phyloP scores from a whole-genome alignment of 2,113 vertebrate species.

The Promerops cafer region DNA sequence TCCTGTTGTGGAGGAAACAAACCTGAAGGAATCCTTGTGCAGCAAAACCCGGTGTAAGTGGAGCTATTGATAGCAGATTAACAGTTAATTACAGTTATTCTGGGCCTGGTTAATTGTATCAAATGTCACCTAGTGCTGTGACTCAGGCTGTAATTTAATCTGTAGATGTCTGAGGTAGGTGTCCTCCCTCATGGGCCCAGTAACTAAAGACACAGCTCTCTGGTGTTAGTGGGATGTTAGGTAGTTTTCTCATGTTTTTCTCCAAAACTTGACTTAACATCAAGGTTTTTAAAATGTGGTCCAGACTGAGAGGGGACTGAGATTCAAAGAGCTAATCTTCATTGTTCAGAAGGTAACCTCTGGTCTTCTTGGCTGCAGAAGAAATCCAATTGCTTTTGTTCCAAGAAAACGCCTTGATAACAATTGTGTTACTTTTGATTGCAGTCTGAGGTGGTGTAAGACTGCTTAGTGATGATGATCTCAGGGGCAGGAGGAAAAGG shows the following conservation, averaged over 20 bases:
- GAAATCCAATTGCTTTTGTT: not conserved
- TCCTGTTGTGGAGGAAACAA: constrained; percentile 32
- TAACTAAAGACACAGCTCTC: not conserved
- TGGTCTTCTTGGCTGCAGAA: not conserved
- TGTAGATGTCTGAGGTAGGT: not conserved
- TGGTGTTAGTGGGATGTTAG: not conserved
- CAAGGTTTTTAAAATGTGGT: not conserved
- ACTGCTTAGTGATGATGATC: not conserved
- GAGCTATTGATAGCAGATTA: not conserved
- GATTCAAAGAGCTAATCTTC: not conserved
- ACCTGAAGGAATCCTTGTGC: not conserved
- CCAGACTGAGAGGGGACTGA: not conserved
- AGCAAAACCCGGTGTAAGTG: not conserved
- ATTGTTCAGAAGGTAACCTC: not conserved
- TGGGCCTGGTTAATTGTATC: not conserved
- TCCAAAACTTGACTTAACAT: not conserved
- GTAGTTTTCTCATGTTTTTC: not conserved
- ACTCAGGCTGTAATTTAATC: not conserved
- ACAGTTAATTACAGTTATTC: not conserved
- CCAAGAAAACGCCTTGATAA: not conserved
- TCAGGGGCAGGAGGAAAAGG: not conserved
- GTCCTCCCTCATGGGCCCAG: not conserved
- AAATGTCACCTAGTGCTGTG: not conserved
- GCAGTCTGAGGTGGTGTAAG: not conserved
- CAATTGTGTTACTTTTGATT: not conserved